phyloP scores from a whole-genome alignment of 2,113 vertebrate genomes.

The Aviceda subcristata region DNA sequence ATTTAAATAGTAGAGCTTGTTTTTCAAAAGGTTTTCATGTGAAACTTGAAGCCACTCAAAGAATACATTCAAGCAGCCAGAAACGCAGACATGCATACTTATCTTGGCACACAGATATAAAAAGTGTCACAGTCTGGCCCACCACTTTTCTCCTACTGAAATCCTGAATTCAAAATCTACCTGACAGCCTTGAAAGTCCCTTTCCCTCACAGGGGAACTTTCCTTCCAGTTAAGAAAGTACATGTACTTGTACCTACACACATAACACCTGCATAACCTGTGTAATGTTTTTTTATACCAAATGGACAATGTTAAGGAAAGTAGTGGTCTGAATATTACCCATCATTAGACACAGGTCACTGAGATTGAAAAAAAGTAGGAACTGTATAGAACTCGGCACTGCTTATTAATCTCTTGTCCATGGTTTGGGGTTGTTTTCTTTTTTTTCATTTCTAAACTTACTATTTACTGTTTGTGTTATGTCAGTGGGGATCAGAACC shows the following conservation, averaged over 20 bases:
- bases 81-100: neutral
- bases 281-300: neutral
- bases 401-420: neutral
- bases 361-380: neutral
- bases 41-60: constrained; percentile 29
- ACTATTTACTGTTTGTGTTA: neutral
- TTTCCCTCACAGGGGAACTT: neutral
- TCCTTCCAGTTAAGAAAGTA: neutral
- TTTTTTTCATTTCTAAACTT: neutral
- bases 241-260: neutral
- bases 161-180: neutral
- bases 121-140: neutral
- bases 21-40: neutral
- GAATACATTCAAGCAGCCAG: neutral
- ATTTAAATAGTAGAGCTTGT: constrained; percentile 18
- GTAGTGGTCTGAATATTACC: neutral
- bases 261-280: neutral
- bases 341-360: neutral
- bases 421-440: too few species aligned
- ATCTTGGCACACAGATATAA: neutral
- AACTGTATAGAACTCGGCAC: neutral
- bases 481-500: neutral
- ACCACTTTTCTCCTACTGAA: neutral
- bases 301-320: neutral
- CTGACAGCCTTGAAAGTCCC: neutral